phyloP scores from a whole-genome alignment of 92 coral and sea anemone species.

The Siderastrea radians region DNA sequence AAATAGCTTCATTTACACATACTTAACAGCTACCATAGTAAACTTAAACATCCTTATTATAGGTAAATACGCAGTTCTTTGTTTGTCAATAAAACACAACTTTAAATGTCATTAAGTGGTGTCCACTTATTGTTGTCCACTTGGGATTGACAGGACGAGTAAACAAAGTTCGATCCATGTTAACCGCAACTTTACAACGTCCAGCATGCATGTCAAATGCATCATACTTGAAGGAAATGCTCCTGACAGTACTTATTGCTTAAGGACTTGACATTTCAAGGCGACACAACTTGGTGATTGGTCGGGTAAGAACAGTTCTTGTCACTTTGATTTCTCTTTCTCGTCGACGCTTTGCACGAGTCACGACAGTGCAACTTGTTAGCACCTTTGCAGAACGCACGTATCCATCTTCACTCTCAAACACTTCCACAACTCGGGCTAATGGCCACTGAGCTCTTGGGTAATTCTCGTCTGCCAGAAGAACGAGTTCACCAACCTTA shows the following conservation, averaged over 20 bases:
- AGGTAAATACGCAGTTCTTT: not conserved
- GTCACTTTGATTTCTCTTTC: not conserved
- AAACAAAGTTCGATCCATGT: too few species aligned
- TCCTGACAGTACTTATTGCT: too few species aligned
- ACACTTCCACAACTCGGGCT: not conserved
- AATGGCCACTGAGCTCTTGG: too few species aligned
- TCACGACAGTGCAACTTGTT: not conserved
- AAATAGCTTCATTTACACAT: not conserved
- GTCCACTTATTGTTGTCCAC: not conserved
- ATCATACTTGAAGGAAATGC: too few species aligned
- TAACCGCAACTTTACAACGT: too few species aligned
- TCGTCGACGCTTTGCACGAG: not conserved
- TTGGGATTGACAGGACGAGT: too few species aligned
- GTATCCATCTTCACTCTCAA: not conserved
- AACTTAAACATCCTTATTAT: not conserved
- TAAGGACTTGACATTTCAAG: constrained; percentile 3
- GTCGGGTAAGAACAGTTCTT: not conserved
- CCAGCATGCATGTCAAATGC: too few species aligned
- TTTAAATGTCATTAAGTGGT: not conserved
- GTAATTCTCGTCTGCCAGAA: not conserved
- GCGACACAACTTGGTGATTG: not conserved
- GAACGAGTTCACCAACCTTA: not conserved
- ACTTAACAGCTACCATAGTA: not conserved
- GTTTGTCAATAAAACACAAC: not conserved
- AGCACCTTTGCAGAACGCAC: not conserved